Evolutionary conservation across 2,888 invertebrate genomes (phyloP).

Genomic region (Villa cingulata): DNA sequence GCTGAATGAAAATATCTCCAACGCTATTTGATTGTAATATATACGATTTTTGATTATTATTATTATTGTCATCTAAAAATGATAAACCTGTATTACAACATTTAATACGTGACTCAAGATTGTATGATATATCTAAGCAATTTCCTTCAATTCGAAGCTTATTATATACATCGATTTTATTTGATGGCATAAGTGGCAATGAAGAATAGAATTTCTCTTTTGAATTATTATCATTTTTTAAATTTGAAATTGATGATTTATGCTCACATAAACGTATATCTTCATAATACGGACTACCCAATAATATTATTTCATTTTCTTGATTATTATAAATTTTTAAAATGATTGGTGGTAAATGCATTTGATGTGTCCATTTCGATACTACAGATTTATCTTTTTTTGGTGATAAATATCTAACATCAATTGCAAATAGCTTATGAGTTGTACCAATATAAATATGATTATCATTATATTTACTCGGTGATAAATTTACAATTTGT

Average conservation of each 20-base stretch:
- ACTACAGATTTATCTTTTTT: slow-evolving; percentile 20
- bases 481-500: slow-evolving; percentile 21
- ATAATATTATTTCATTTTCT: slow-evolving; percentile 22
- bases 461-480: slow-evolving; percentile 22
- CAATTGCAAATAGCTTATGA: slow-evolving; percentile 28
- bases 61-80: no score
- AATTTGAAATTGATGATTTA: slow-evolving; percentile 12
- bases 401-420: slow-evolving; percentile 22
- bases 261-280: slow-evolving; percentile 27
- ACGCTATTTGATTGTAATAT: slow-evolving; percentile 25
- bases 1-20: slow-evolving; percentile 23
- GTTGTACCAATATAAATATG: slow-evolving; percentile 27
- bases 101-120: slow-evolving; percentile 21
- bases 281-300: slow-evolving; percentile 20
- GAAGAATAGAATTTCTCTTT: slow-evolving; percentile 5
- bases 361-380: slow-evolving; percentile 29
- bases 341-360: slow-evolving; percentile 24
- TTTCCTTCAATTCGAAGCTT: slow-evolving; percentile 19
- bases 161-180: slow-evolving; percentile 20
- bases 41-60: slow-evolving; percentile 15
- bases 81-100: slow-evolving; percentile 24
- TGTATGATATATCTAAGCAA: slow-evolving; percentile 20
- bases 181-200: slow-evolving; percentile 25
- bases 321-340: slow-evolving; percentile 19
- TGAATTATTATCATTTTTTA: slow-evolving; percentile 2